Evolutionary conservation across 2,888 invertebrate species (phyloP).

Genomic region (Ganaspis brasiliensis): DNA sequence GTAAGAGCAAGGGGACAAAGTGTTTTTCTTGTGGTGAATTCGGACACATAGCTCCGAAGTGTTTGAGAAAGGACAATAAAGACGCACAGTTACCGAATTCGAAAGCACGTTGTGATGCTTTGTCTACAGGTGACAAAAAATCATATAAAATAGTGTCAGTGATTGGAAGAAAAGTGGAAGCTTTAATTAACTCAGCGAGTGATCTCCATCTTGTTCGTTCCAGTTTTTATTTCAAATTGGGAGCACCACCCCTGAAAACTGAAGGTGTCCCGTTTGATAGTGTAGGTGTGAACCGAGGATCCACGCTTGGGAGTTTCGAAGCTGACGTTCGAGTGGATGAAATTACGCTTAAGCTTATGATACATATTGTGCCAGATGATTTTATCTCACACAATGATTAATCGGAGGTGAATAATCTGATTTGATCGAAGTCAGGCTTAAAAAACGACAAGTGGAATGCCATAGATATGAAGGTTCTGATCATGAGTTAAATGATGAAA

Average conservation of each 20-base stretch:
- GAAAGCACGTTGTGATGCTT: conserved; percentile 35
- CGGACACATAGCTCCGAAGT: conserved; percentile 51
- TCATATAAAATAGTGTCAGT: conserved; percentile 41
- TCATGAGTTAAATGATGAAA: background rate
- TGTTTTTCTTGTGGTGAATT: too few species aligned
- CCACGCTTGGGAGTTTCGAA: background rate
- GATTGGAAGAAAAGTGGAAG: conserved; percentile 40
- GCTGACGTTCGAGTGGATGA: background rate
- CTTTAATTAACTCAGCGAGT: conserved; percentile 44
- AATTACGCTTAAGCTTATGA: too few species aligned
- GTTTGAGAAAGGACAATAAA: conserved; percentile 12
- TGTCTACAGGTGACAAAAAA: conserved; percentile 1
- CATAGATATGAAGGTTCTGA: too few species aligned
- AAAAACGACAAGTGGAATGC: conserved; percentile 44
- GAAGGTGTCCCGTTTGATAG: background rate
- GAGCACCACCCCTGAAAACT: conserved; percentile 44
- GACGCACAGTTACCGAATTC: too few species aligned
- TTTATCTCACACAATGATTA: background rate
- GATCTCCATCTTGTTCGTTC: conserved; percentile 45
- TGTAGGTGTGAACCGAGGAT: background rate
- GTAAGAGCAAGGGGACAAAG: conserved; percentile 47
- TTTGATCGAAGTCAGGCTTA: too few species aligned
- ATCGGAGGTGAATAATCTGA: too few species aligned
- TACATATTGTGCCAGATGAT: background rate
- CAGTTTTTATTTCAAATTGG: too few species aligned